Conservation (phyloP, 2,888 invertebrate species). For the Megalurothrips usitatus region DNA sequence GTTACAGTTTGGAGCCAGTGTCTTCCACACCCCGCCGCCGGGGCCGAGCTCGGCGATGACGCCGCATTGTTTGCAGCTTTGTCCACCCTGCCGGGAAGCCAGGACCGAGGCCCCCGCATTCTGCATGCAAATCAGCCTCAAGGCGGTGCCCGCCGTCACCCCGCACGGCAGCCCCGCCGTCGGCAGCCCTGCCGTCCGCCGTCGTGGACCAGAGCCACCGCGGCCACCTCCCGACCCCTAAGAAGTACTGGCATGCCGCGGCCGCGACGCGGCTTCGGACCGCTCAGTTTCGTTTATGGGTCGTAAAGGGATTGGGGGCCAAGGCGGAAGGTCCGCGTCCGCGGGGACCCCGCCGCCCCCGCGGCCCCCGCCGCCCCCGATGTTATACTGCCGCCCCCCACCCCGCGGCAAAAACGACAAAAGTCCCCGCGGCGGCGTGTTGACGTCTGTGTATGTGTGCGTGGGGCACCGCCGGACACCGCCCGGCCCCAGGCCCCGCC, state of each 20-base stretch:
- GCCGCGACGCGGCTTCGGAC: neutral
- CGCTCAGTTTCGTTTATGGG: constrained; percentile 14
- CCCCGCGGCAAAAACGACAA: neutral
- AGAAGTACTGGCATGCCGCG: neutral
- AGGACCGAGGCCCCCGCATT: neutral
- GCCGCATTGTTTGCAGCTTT: too few species aligned
- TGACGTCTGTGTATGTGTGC: neutral
- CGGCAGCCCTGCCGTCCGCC: neutral
- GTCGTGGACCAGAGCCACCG: neutral
- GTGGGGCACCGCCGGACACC: too few species aligned
- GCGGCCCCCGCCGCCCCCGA: neutral
- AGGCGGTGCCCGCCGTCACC: neutral
- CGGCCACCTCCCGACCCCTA: neutral
- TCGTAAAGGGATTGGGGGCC: neutral
- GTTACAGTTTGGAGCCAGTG: too few species aligned
- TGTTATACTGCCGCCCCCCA: neutral
- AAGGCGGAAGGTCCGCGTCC: neutral
- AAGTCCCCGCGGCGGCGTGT: too few species aligned
- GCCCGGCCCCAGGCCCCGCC: too few species aligned
- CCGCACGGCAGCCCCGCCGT: neutral
- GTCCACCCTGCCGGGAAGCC: too few species aligned
- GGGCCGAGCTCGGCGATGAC: too few species aligned
- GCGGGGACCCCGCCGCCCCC: neutral
- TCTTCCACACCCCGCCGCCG: too few species aligned
- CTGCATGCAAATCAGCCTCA: neutral